A percentile compares a stretch with the other conserved stretches of the same genome.
phyloP scores from a whole-genome alignment of 2,888 invertebrate species.

The Neria commutata region DNA sequence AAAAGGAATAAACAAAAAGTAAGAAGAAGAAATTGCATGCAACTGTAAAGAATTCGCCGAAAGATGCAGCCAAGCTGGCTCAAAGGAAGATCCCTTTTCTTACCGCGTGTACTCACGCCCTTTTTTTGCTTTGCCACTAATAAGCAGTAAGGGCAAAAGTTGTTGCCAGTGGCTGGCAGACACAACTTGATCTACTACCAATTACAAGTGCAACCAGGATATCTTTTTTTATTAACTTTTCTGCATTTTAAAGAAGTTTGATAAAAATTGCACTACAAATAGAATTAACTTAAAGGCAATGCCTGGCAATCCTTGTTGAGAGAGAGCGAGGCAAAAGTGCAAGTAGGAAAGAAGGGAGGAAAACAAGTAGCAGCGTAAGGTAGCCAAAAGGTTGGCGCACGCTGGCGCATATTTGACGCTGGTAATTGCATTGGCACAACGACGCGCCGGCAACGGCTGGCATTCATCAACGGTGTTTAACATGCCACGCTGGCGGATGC shows the following conservation, averaged over 20 bases:
- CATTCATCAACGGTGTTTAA: conserved; percentile 27
- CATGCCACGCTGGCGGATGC: conserved; percentile 29
- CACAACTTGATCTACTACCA: conserved; percentile 19
- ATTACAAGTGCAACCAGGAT: conserved; percentile 7
- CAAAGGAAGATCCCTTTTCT: no score
- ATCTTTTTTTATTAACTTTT: background rate
- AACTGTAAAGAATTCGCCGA: background rate
- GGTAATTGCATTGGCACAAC: conserved; percentile 18
- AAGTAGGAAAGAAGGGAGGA: no score
- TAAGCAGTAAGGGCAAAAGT: background rate
- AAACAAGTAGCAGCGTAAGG: background rate
- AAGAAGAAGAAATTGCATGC: conserved; percentile 22
- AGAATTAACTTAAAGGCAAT: background rate
- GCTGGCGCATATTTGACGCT: background rate
- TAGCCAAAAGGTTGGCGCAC: background rate
- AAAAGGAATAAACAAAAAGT: conserved; percentile 9
- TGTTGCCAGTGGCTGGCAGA: background rate
- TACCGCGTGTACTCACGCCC: no score
- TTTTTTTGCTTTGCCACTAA: background rate
- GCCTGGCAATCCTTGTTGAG: conserved; percentile 13
- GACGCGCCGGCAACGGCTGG: no score
- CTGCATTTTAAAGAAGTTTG: background rate
- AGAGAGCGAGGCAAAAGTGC: background rate
- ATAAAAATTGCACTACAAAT: conserved; percentile 22
- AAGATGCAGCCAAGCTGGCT: no score